Percentiles rank a stretch among this genome's conserved stretches.
Evolutionary conservation across 1,140 invertebrate species (phyloP).

Genomic region (Piezodorus guildinii): DNA sequence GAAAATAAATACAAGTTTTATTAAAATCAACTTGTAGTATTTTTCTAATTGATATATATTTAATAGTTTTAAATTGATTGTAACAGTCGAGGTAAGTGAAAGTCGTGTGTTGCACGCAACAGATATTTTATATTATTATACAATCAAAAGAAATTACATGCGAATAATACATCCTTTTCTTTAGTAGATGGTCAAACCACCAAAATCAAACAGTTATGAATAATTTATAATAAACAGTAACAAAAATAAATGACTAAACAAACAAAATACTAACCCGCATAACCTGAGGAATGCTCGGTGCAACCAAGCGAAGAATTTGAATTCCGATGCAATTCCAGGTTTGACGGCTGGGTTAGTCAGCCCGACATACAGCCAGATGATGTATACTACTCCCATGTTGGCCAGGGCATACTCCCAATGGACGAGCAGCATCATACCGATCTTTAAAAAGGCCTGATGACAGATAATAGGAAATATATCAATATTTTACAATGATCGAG

Average conservation of each 20-base stretch:
- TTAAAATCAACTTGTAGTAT: no score
- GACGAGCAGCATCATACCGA: slow-evolving; percentile 84
- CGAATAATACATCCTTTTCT: no score
- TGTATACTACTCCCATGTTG: slow-evolving; percentile 64
- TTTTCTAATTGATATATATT: no score
- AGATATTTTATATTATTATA: no score
- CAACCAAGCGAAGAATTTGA: slow-evolving; percentile 74
- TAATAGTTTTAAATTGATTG: no score
- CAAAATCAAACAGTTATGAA: no score
- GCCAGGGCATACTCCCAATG: slow-evolving; percentile 83
- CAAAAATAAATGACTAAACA: slow-evolving; percentile 6
- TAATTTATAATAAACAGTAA: not conserved
- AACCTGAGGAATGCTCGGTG: slow-evolving; percentile 46
- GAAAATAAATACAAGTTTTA: no score
- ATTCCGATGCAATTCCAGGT: slow-evolving; percentile 78
- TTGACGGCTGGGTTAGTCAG: slow-evolving; percentile 87
- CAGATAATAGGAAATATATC: slow-evolving; percentile 32
- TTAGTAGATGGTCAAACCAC: no score
- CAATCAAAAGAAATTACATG: no score
- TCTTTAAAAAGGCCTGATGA: slow-evolving; percentile 62
- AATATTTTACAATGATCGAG: not conserved
- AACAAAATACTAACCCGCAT: slow-evolving; percentile 6
- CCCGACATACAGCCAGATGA: slow-evolving; percentile 87
- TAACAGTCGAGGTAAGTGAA: no score
- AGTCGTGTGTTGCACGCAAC: no score